Conservation (phyloP, 1,140 invertebrate genomes). For the Popillia japonica region DNA sequence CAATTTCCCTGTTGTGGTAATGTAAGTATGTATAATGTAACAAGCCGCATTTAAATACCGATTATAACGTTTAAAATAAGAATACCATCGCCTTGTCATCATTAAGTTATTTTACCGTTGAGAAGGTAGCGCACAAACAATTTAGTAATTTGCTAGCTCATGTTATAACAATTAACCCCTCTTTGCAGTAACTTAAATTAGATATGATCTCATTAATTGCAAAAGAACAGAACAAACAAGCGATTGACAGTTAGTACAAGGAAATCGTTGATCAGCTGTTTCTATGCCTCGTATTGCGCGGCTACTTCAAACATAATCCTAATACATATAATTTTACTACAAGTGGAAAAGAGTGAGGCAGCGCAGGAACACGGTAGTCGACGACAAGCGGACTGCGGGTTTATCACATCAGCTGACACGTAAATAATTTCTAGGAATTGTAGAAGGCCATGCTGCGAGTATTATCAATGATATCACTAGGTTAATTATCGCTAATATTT, state of each 20-base stretch:
- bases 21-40: too few species aligned
- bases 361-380: neutral
- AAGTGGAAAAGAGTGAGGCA: neutral
- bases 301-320: neutral
- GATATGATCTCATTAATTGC: constrained; percentile 14
- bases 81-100: neutral
- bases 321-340: neutral
- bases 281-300: neutral
- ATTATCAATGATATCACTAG: constrained; percentile 6
- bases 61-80: neutral
- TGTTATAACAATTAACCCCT: constrained; percentile 15
- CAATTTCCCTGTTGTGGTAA: too few species aligned
- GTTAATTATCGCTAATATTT: constrained; percentile 10
- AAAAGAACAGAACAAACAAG: neutral
- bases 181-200: neutral
- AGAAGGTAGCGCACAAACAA: neutral
- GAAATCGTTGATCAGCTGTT: neutral
- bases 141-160: neutral
- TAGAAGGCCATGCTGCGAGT: neutral
- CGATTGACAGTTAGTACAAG: neutral
- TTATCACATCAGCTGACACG: constrained; percentile 14
- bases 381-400: neutral
- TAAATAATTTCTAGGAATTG: constrained; percentile 15
- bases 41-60: neutral
- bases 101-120: neutral